phyloP scores from a whole-genome alignment of 2,113 vertebrate species.

The Leucoraja erinaceus region DNA sequence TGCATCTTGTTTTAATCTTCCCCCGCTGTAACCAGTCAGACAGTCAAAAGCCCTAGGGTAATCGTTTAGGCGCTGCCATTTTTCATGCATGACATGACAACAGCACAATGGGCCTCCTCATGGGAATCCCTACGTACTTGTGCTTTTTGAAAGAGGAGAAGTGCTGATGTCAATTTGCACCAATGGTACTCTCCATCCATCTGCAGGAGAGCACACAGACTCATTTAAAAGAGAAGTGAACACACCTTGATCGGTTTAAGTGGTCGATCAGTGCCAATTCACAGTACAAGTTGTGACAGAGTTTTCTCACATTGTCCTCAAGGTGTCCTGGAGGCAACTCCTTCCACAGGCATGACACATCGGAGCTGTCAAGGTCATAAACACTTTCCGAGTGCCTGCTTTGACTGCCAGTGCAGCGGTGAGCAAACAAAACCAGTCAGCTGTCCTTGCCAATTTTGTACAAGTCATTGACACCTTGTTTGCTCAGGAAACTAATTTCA shows the following conservation, averaged over 20 bases:
- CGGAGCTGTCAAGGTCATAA: neutral
- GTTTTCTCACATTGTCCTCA: neutral
- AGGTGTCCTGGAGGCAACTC: neutral
- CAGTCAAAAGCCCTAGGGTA: neutral
- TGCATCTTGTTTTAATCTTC: neutral
- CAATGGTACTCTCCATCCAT: neutral
- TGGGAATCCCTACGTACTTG: neutral
- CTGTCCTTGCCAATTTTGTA: neutral
- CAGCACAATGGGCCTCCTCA: neutral
- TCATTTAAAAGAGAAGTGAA: neutral
- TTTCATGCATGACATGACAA: neutral
- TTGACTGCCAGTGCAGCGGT: neutral
- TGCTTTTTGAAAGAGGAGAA: neutral
- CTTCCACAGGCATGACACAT: neutral
- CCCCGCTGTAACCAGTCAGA: neutral
- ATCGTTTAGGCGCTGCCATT: neutral
- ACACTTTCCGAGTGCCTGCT: neutral
- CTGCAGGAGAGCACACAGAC: neutral
- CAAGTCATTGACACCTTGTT: neutral
- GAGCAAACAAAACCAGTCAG: conserved; percentile 8
- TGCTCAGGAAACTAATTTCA: neutral
- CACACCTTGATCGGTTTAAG: neutral
- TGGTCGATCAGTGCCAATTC: neutral
- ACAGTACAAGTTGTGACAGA: neutral
- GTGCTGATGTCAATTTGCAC: neutral